Conservation (phyloP, 2,797 vertebrate species). For the Myotis findleyi region DNA sequence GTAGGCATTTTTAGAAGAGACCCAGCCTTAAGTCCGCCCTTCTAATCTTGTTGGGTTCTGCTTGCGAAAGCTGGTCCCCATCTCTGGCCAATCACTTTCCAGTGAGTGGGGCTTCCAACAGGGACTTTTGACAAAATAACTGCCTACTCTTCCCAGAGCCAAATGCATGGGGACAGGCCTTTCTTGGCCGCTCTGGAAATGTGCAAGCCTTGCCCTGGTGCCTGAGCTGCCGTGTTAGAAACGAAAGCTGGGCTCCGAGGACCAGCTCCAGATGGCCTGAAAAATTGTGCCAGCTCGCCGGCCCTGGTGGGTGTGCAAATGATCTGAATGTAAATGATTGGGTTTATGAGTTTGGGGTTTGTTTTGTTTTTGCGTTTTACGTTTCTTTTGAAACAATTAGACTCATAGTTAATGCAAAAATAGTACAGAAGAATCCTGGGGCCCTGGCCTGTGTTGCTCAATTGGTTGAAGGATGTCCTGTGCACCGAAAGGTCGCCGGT, state of each 20-base stretch:
- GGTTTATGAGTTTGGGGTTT: not conserved
- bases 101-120: not conserved
- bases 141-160: not conserved
- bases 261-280: not conserved
- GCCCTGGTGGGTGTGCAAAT: not conserved
- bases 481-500: not conserved
- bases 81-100: not conserved
- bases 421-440: not conserved
- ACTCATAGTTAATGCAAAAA: not conserved
- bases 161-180: not conserved
- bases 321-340: not conserved
- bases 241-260: not conserved
- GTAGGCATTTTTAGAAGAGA: slow-evolving; percentile 1
- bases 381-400: slow-evolving; percentile 32
- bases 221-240: not conserved
- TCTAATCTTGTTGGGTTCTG: not conserved
- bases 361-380: not conserved
- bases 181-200: not conserved
- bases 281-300: not conserved
- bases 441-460: not conserved
- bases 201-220: not conserved
- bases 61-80: not conserved
- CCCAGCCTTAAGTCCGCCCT: not conserved
- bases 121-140: not conserved
- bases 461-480: not conserved